Evolutionary conservation across 2,888 invertebrate species (phyloP), one percentile per base, ranked within the genome.

Genomic region (Nemoura dubitans): DNA sequence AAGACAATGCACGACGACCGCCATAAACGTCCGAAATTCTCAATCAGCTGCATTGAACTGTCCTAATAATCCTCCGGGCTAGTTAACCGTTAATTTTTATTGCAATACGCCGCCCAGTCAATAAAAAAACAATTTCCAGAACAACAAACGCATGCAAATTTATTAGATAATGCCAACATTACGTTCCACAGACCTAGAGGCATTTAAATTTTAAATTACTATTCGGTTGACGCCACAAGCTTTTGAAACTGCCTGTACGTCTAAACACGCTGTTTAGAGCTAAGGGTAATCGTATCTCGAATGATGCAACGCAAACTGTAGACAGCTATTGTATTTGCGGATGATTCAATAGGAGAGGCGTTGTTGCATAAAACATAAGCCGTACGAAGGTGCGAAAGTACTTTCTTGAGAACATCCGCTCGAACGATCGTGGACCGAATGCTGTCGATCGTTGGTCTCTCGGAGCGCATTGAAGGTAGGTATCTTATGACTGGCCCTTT

Each of bases 341-440:
- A 59, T 59, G 59, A 59, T 59, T 59, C 59, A 59, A 59, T 59
- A 59, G 16, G 14, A 21, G 59, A 59, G 59, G 59, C 21, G 59
- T 59, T 59, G 59, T 59, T 59, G 59, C 59, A 59, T 59, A 59
- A 59, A 59, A 59, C 59, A 59, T 59, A 59, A 59, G 59, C 59
- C 16, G 21, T 36, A 36, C 36, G 5, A 36, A 59, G 59, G 59
- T 59, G 59, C 3, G 59, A 59, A 59, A 59, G 59, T 59, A 21
- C 59, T 59, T 59, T 59, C 59, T 59, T 21, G 59, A 1, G 21
- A 21, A 59, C 59, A 59, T 59, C 59, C 59, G 59, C 3, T 3
- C 36, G 36, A 36, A n/a, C 10, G 36, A 21, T 59, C 21, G 59
- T 16, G 59, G 10, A 7, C 21, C 59, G 59, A 59, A 59, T 14